Conservation (phyloP, 2,797 vertebrate species). For the Eutrigla gurnardus region DNA sequence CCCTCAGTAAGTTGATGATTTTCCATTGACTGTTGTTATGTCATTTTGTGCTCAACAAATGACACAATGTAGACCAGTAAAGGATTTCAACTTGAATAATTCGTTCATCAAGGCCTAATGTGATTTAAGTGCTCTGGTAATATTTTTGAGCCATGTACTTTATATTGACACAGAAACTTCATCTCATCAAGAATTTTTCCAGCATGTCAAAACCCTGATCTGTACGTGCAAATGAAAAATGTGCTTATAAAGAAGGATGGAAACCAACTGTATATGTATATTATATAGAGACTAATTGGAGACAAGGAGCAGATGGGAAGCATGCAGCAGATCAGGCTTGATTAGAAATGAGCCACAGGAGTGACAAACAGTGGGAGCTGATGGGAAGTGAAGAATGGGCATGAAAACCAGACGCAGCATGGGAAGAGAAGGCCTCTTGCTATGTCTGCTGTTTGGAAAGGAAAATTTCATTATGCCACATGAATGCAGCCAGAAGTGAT, state of each 20-base stretch:
- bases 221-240: background rate
- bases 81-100: too few species aligned
- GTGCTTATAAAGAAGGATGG: background rate
- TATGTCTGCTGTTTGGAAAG: background rate
- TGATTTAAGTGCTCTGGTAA: too few species aligned
- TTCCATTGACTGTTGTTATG: too few species aligned
- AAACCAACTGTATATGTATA: background rate
- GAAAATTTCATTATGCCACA: background rate
- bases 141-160: too few species aligned
- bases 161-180: too few species aligned
- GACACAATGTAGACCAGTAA: too few species aligned
- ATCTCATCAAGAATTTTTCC: too few species aligned
- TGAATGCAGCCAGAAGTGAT: constrained; percentile 1
- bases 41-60: too few species aligned
- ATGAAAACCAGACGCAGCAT: background rate
- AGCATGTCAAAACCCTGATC: background rate
- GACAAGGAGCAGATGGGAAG: background rate
- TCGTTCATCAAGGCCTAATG: too few species aligned
- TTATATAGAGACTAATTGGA: background rate
- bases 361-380: background rate
- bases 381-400: constrained; percentile 9
- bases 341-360: background rate
- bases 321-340: background rate
- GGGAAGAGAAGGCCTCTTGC: background rate
- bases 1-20: too few species aligned